Conservation (phyloP, 1,140 invertebrate species). For the Steinernema khuongi region DNA sequence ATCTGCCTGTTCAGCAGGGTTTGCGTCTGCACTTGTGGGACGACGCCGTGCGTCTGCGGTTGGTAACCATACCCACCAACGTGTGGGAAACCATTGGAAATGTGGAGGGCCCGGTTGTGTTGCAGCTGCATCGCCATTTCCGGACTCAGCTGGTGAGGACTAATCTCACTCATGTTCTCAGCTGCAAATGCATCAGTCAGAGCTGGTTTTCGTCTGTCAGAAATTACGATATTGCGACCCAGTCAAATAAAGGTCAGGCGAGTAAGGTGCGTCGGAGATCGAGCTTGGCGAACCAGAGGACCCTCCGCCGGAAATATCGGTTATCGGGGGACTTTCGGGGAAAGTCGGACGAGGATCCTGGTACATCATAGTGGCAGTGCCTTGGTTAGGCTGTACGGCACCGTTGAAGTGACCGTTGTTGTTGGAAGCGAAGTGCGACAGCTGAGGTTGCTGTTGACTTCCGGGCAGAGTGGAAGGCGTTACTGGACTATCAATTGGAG, state of each 20-base stretch:
- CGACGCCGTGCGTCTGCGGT: background rate
- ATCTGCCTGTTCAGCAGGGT: background rate
- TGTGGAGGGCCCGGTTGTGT: background rate
- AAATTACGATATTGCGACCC: background rate
- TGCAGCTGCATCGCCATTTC: slow-evolving; percentile 3
- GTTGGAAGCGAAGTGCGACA: background rate
- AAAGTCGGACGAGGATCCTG: slow-evolving; percentile 18
- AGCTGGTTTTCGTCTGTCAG: background rate
- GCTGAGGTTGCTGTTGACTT: background rate
- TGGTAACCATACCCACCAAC: background rate
- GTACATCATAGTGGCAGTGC: background rate
- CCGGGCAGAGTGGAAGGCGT: background rate
- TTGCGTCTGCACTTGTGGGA: background rate
- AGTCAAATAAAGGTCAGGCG: slow-evolving; percentile 33
- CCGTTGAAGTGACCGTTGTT: slow-evolving; percentile 10
- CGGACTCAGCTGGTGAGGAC: background rate
- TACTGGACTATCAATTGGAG: background rate
- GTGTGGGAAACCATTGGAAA: background rate
- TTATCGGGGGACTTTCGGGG: slow-evolving; percentile 52
- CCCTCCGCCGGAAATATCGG: slow-evolving; percentile 48
- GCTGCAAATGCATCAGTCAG: background rate
- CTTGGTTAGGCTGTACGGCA: background rate
- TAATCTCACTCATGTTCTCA: background rate
- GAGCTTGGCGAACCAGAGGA: slow-evolving; percentile 39
- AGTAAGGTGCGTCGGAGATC: slow-evolving; percentile 50